phyloP scores from a whole-genome alignment of 2,113 vertebrate genomes.

The Cricetomys ansorgei region DNA sequence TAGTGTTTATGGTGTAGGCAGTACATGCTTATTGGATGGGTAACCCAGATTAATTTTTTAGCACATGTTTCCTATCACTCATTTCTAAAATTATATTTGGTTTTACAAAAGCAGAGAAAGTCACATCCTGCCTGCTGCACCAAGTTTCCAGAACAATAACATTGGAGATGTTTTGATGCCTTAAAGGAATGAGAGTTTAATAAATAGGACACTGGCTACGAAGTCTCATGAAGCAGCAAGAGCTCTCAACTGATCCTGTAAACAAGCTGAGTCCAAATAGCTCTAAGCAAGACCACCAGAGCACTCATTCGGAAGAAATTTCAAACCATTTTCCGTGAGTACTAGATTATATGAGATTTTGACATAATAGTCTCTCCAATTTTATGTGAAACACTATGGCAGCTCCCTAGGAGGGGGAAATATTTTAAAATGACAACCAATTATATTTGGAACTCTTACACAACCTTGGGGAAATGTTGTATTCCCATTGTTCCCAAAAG shows the following conservation, averaged over 20 bases:
- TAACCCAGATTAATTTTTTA: not conserved
- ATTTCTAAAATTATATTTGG: not conserved
- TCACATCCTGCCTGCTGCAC: not conserved
- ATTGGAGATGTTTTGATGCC: not conserved
- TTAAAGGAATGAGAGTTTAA: constrained; percentile 32
- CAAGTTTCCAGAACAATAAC: not conserved
- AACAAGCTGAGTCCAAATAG: constrained; percentile 18
- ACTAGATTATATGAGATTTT: not conserved
- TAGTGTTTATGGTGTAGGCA: not conserved
- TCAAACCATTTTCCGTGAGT: not conserved
- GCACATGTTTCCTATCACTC: not conserved
- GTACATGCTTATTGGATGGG: not conserved
- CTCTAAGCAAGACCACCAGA: not conserved
- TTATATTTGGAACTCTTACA: not conserved
- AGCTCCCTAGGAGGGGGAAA: not conserved
- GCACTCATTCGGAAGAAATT: not conserved
- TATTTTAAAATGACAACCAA: not conserved
- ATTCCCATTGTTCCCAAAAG: not conserved
- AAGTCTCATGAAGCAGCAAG: not conserved
- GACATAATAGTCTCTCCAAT: not conserved
- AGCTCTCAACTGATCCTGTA: not conserved
- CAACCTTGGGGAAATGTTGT: not conserved
- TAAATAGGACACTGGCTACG: not conserved
- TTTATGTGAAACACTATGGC: not conserved
- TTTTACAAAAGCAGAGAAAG: constrained; percentile 8